Evolutionary conservation across 2,888 invertebrate species (phyloP).

Genomic region (Amaurobius ferox): DNA sequence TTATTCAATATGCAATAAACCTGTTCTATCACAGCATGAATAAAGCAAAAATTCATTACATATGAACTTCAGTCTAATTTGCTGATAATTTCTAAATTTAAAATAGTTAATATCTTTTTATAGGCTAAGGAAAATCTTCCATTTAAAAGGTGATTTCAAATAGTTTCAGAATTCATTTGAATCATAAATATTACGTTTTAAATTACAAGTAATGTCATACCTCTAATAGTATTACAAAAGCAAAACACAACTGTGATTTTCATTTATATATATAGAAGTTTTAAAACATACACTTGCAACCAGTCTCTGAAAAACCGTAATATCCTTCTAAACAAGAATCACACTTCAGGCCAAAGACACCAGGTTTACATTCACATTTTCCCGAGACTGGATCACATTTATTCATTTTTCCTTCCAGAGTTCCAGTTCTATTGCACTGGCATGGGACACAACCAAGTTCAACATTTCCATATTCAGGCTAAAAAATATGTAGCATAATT

Average conservation of each 20-base stretch:
- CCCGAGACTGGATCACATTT: slow-evolving; percentile 78
- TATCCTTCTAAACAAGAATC: slow-evolving; percentile 74
- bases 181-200: too few relatives aligned
- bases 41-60: too few relatives aligned
- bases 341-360: slow-evolving; percentile 74
- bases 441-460: slow-evolving; percentile 77
- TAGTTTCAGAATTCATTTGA: too few relatives aligned
- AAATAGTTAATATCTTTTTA: too few relatives aligned
- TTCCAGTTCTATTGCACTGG: slow-evolving; percentile 77
- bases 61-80: too few relatives aligned
- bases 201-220: too few relatives aligned
- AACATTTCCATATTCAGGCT: slow-evolving; percentile 73
- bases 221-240: neutral
- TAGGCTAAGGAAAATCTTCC: too few relatives aligned
- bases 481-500: slow-evolving; percentile 71
- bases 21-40: too few relatives aligned
- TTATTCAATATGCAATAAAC: too few relatives aligned
- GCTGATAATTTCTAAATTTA: too few relatives aligned
- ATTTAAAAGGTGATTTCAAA: too few relatives aligned
- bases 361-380: slow-evolving; percentile 79
- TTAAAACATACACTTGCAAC: slow-evolving; percentile 84
- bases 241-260: neutral
- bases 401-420: slow-evolving; percentile 74
- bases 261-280: neutral
- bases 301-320: slow-evolving; percentile 77